Conservation (phyloP, 2,888 invertebrate genomes). For the Hirtodrosophila trivittata region DNA sequence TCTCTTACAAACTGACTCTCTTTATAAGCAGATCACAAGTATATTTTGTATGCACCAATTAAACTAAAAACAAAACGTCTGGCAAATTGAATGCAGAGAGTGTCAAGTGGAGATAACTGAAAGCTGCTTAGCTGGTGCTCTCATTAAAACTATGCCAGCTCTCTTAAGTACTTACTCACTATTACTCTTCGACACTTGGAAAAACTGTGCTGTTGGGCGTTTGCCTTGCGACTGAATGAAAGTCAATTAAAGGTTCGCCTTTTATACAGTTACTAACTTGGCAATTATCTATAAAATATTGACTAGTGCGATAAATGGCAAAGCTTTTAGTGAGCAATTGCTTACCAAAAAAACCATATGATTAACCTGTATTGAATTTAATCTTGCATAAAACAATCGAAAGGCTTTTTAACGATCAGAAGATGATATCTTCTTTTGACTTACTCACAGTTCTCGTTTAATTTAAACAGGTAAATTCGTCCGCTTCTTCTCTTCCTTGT, state of each 20-base stretch:
- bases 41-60: too few species aligned
- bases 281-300: background rate
- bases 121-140: slow-evolving; percentile 2
- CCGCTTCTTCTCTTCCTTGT: slow-evolving; percentile 2
- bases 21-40: too few species aligned
- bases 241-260: slow-evolving; percentile 25
- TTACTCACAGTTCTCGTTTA: slow-evolving; percentile 1
- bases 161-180: slow-evolving; percentile 19
- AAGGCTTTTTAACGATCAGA: slow-evolving; percentile 38
- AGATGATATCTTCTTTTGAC: too few species aligned
- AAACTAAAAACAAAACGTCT: background rate
- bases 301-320: slow-evolving; percentile 11
- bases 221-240: slow-evolving; percentile 40
- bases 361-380: slow-evolving; percentile 26
- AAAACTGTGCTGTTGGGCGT: slow-evolving; percentile 32
- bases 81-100: background rate
- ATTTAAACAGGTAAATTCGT: background rate
- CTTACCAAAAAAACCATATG: slow-evolving; percentile 4
- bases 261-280: slow-evolving; percentile 43
- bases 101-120: slow-evolving; percentile 2
- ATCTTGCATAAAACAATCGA: slow-evolving; percentile 20
- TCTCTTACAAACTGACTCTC: too few species aligned
- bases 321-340: slow-evolving; percentile 24
- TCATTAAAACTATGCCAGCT: slow-evolving; percentile 4
- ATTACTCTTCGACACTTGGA: slow-evolving; percentile 6